Evolutionary conservation across 1,140 invertebrate genomes (phyloP), one percentile per base, ranked within the genome.

Genomic region (Sitobion miscanthi): DNA sequence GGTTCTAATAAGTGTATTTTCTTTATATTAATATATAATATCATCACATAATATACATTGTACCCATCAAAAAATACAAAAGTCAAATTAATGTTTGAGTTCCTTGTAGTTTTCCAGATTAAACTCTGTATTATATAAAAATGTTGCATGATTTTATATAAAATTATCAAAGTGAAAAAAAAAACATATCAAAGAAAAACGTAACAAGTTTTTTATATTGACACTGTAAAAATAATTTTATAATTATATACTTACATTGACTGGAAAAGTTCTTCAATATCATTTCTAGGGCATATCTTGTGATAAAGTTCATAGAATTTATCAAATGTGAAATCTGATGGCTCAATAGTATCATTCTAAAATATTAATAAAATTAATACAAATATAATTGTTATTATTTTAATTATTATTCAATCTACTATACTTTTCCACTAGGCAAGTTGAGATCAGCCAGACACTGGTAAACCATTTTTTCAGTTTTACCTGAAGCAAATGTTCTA

Each of bases 231-330:
- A 54, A 85, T 85, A 85, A 14, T 42, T 4, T 4, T 86, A 47
- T 86, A 42, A 11, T 42, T 42, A 3, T 42, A 14, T 93, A 97
- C 98, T 97, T 96, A 99, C 99, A 99, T 98, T 88, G 98, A 97
- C 95, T 99, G 97, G 95, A 99, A 99, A 11, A 99, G 96, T 95
- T 99, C 99, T 95, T 99, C 99, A 94, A 99, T 99, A 95, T 99
- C 99, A 95, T 99, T 99, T 94, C 99, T 96, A 20, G 99, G 99
- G 95, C 99, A 99, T 94, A 99, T 99, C 96, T 99, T 99, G 95
- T 99, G 99, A 95, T 99, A 99, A 1, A 99, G 96, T 82, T 98
- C 97, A 96, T 99, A 99, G 95, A 99, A 99, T 95, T 99, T 99
- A 94, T 99, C 99, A 95, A 99, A 99, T 3, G 99, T 99, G 95